These are phyloP conservation scores for Tympanuchus pallidicinctus DNA, from an alignment of 2,113 vertebrate genomes.

Conservation along the genomic window DNA sequence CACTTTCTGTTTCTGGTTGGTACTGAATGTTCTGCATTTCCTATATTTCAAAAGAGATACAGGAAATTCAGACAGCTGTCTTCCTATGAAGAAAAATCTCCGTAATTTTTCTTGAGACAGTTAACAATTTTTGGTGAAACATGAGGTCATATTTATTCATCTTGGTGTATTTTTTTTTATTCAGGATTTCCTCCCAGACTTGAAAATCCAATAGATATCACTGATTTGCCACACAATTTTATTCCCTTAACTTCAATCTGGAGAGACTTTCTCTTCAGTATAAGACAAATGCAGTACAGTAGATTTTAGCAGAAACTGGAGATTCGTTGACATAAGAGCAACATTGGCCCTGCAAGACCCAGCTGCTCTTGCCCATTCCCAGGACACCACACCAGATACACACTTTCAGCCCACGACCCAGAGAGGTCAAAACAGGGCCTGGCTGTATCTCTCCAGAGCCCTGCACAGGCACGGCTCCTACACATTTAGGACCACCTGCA, in stretches of 20 bases:
- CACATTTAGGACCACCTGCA: rapidly evolving
- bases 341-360: too few species aligned
- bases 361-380: neutral
- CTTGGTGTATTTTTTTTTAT: neutral
- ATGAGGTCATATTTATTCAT: neutral
- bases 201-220: neutral
- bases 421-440: rapidly evolving
- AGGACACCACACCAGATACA: rapidly evolving
- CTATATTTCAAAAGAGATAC: neutral
- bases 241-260: neutral
- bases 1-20: neutral
- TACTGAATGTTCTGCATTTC: neutral
- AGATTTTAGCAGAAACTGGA: neutral
- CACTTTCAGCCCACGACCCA: too few species aligned
- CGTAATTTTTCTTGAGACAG: neutral
- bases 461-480: neutral
- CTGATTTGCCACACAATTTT: neutral
- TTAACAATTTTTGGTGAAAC: neutral
- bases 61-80: neutral
- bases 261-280: neutral
- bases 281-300: neutral
- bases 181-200: neutral
- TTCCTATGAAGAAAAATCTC: neutral
- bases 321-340: neutral
- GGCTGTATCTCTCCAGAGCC: neutral